Percentiles rank a stretch among this genome's conserved stretches.
These are phyloP conservation scores for Gerosis bhagava DNA, from an alignment of 2,888 invertebrate genomes.

Conservation along the genomic window DNA sequence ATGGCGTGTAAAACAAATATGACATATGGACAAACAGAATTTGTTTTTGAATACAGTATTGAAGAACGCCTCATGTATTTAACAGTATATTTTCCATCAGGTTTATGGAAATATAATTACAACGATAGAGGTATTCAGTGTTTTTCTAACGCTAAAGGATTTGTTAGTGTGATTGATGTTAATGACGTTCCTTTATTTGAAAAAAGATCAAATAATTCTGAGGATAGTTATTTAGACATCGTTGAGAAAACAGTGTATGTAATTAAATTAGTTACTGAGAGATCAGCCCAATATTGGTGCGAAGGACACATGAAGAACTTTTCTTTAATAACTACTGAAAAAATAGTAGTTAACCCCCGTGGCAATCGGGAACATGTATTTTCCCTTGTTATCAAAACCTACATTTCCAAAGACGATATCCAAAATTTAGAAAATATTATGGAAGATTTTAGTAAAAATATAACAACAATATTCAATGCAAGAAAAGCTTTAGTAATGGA, in stretches of 20 bases:
- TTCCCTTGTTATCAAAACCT: slow-evolving; percentile 55
- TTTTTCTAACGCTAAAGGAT: slow-evolving; percentile 82
- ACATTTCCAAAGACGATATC: slow-evolving; percentile 40
- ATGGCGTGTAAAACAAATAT: slow-evolving; percentile 66
- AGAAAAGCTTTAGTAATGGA: slow-evolving; percentile 79
- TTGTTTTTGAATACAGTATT: slow-evolving; percentile 57
- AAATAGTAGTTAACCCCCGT: slow-evolving; percentile 73
- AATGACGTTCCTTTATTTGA: slow-evolving; percentile 52
- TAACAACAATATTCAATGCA: slow-evolving; percentile 53
- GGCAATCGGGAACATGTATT: slow-evolving; percentile 62
- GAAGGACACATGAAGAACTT: slow-evolving; percentile 81
- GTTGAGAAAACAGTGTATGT: slow-evolving; percentile 71
- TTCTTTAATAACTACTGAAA: slow-evolving; percentile 70
- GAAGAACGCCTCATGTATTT: slow-evolving; percentile 60
- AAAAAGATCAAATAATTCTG: slow-evolving; percentile 25
- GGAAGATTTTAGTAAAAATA: slow-evolving; percentile 39
- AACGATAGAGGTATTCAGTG: slow-evolving; percentile 79
- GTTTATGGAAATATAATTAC: slow-evolving; percentile 72
- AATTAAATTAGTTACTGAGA: slow-evolving; percentile 72
- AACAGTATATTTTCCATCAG: slow-evolving; percentile 79
- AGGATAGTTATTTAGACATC: slow-evolving; percentile 27
- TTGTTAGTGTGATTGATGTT: slow-evolving; percentile 68
- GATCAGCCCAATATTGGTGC: slow-evolving; percentile 86
- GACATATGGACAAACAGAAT: slow-evolving; percentile 51
- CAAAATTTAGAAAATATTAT: slow-evolving; percentile 40